A percentile compares a stretch with the other conserved stretches of the same genome.
Conservation (phyloP, 2,888 invertebrate species). For the Masnerella sp. region DNA sequence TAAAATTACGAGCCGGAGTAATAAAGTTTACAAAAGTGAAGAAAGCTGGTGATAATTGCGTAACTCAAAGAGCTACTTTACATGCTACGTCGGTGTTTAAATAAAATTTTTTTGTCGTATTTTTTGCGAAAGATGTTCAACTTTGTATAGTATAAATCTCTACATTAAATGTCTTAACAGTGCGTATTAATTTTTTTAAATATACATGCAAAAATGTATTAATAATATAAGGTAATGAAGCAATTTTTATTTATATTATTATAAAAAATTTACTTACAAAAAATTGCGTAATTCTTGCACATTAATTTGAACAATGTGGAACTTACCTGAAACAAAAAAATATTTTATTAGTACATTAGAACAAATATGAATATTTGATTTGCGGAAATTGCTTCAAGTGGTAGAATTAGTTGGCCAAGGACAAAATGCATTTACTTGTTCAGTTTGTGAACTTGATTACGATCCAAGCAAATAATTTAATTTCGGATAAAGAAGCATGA, state of each 20-base stretch:
- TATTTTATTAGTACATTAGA: slow-evolving; percentile 8
- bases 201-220: too few species aligned
- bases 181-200: too few species aligned
- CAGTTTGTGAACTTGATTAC: background rate
- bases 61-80: slow-evolving; percentile 8
- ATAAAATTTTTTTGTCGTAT: background rate
- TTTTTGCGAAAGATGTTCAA: background rate
- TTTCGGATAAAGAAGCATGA: slow-evolving; percentile 6
- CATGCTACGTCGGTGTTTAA: slow-evolving; percentile 1
- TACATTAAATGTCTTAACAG: too few species aligned
- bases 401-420: slow-evolving; percentile 37
- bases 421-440: slow-evolving; percentile 6
- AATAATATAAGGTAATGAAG: too few species aligned
- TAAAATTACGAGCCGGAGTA: slow-evolving; percentile 12
- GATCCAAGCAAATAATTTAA: background rate
- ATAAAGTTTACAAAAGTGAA: slow-evolving; percentile 12
- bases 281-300: too few species aligned
- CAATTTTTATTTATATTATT: too few species aligned
- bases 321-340: slow-evolving; percentile 40
- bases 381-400: slow-evolving; percentile 23
- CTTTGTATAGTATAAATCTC: too few species aligned
- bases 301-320: slow-evolving; percentile 12
- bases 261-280: too few species aligned
- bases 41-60: slow-evolving; percentile 11
- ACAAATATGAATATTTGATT: slow-evolving; percentile 13